Percentiles rank a stretch among this genome's conserved stretches.
phyloP scores from a whole-genome alignment of 2,888 invertebrate species.

The Phengaris alcon region DNA sequence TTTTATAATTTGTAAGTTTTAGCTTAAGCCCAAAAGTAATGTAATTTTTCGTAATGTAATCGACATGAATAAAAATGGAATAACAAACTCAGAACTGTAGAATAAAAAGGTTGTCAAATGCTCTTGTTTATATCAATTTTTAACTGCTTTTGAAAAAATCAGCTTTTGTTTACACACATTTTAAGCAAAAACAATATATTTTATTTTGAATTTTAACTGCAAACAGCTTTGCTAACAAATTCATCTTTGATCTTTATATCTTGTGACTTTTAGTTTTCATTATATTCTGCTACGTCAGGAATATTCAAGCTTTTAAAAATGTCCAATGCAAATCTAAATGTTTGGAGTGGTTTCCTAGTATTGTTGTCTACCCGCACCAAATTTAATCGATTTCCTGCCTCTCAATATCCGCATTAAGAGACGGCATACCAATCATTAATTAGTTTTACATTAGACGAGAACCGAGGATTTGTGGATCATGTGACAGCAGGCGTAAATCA shows the following conservation, averaged over 20 bases:
- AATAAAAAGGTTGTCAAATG: not conserved
- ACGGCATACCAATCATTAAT: not conserved
- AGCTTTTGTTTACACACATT: too few relatives aligned
- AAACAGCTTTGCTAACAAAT: not conserved
- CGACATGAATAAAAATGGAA: not conserved
- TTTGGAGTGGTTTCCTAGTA: too few relatives aligned
- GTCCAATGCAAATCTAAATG: too few relatives aligned
- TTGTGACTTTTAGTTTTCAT: too few relatives aligned
- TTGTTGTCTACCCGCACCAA: too few relatives aligned
- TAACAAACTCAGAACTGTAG: not conserved
- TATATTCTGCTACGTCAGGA: too few relatives aligned
- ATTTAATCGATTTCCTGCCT: too few relatives aligned
- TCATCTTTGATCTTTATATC: not conserved
- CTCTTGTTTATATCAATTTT: not conserved
- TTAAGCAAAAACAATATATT: too few relatives aligned
- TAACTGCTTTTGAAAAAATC: not conserved
- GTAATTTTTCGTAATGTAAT: not conserved
- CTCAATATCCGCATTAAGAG: too few relatives aligned
- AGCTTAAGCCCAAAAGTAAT: not conserved
- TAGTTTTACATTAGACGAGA: not conserved
- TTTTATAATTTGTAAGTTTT: slow-evolving; percentile 26
- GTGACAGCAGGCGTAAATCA: slow-evolving; percentile 38
- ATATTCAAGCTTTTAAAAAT: too few relatives aligned
- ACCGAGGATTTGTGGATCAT: slow-evolving; percentile 26
- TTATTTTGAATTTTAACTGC: not conserved